Percentiles rank a stretch among this genome's conserved stretches.
Conservation (phyloP, 2,113 vertebrate genomes). For the Tetrax tetrax region DNA sequence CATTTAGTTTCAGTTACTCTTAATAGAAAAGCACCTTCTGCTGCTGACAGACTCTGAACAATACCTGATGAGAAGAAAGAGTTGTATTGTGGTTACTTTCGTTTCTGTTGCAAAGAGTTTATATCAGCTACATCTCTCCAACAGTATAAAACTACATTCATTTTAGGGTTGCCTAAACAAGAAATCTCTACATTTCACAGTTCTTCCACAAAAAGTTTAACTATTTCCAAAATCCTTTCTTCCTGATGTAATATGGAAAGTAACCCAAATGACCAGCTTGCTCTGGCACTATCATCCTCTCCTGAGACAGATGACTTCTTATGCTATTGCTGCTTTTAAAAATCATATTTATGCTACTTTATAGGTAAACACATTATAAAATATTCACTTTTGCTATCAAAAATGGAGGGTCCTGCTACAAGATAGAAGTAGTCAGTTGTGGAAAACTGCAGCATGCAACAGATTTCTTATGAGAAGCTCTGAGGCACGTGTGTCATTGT, state of each 20-base stretch:
- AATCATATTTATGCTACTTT: background rate
- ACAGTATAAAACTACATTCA: background rate
- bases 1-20: background rate
- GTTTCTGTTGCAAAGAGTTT: background rate
- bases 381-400: background rate
- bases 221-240: background rate
- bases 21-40: background rate
- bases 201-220: background rate
- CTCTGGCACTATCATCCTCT: background rate
- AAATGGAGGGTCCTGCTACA: background rate
- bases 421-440: background rate
- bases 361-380: background rate
- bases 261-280: background rate
- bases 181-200: background rate
- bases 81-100: fast-evolving
- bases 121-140: background rate
- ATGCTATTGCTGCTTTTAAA: background rate
- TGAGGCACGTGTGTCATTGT: background rate
- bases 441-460: background rate
- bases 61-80: background rate
- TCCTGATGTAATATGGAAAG: background rate
- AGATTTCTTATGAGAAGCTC: background rate
- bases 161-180: background rate
- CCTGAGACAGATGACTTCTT: background rate
- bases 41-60: background rate